Conservation (phyloP, 2,888 invertebrate genomes). For the Hermaeophaga mercurialis region DNA sequence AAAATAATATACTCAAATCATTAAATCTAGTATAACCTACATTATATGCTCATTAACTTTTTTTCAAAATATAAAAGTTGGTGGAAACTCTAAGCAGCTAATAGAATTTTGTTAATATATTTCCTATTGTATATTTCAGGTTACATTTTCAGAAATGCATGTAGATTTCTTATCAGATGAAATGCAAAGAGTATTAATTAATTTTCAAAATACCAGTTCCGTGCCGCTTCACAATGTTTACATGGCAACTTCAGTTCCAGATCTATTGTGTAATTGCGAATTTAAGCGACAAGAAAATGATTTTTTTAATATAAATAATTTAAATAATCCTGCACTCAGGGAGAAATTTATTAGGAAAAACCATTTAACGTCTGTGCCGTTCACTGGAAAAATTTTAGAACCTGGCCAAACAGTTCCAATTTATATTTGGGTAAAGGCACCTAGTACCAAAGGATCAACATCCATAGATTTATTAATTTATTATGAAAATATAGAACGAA, state of each 20-base stretch:
- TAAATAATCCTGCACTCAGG: constrained; percentile 43
- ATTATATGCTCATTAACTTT: too few relatives aligned
- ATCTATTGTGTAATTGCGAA: constrained; percentile 59
- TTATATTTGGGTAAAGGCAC: constrained; percentile 73
- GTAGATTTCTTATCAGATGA: constrained; percentile 75
- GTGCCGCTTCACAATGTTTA: constrained; percentile 67
- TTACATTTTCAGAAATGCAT: constrained; percentile 71
- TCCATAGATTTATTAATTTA: constrained; percentile 74
- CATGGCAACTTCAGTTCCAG: constrained; percentile 73
- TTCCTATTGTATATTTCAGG: constrained; percentile 61
- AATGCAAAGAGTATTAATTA: constrained; percentile 69
- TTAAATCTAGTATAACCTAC: too few relatives aligned
- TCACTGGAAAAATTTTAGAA: constrained; percentile 59
- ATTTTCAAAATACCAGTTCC: constrained; percentile 72
- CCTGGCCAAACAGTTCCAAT: constrained; percentile 61
- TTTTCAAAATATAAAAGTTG: too few relatives aligned
- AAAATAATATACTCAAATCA: too few relatives aligned
- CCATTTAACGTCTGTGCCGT: constrained; percentile 56
- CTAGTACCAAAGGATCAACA: constrained; percentile 67
- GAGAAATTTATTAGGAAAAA: constrained; percentile 55
- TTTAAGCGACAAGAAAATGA: constrained; percentile 37
- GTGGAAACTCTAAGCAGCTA: too few relatives aligned
- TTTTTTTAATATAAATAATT: constrained; percentile 35
- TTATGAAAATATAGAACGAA: constrained; percentile 63
- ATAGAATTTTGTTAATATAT: too few relatives aligned